Base-by-base conservation (phyloP, 2,113 vertebrate species). In the Pandion haliaetus region DNA sequence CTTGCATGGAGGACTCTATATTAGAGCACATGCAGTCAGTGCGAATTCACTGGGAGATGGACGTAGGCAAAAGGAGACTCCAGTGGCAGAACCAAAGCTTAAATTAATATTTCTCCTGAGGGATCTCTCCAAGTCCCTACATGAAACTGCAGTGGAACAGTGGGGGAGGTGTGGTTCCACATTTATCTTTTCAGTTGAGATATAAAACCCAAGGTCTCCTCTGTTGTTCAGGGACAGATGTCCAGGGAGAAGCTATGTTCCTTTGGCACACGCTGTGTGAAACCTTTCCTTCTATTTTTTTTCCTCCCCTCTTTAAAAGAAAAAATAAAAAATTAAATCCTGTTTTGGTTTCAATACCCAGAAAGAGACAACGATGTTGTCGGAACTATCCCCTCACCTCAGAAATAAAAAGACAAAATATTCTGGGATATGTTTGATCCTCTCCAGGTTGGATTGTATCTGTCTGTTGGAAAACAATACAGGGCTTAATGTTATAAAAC, bases 211-310 rank as follows among this genome's bases (percentile, higher is more conserved):
- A 97, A 97, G 97, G 97, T 91, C 93, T 93, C 38, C 61, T 84
- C 73, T 82, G 25, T 69, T 89, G 47, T 79, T 96, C 97, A 97
- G 93, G 97, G 94, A 76, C 95, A 94, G 54, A 91, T 58, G 77
- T 66, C 73, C 58, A 62, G 91, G 73, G 81, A 92, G 80, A 89
- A 84, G 61, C 91, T 87, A 16, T 5, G 63, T 90, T 94, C 86
- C 85, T 92, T 70, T 83, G 79, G 74, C 74, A 90, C 49, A 4
- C 3, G 20, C 82, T 49, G 44, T 69, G 81, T 95, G 88, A 96
- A 96, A 90, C 26, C 40, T 86, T 70, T 16, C 47, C 44, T 77
- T 9, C 3, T n/a, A n/a, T n/a, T 31, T 47, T 44, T 11, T 10
- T 38, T 8, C 13, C 20, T 5, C 1, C 11, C 10, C 8, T 2